A percentile compares a stretch with the other conserved stretches of the same genome.
phyloP scores from a whole-genome alignment of 2,113 vertebrate species.

The Meriones unguiculatus region DNA sequence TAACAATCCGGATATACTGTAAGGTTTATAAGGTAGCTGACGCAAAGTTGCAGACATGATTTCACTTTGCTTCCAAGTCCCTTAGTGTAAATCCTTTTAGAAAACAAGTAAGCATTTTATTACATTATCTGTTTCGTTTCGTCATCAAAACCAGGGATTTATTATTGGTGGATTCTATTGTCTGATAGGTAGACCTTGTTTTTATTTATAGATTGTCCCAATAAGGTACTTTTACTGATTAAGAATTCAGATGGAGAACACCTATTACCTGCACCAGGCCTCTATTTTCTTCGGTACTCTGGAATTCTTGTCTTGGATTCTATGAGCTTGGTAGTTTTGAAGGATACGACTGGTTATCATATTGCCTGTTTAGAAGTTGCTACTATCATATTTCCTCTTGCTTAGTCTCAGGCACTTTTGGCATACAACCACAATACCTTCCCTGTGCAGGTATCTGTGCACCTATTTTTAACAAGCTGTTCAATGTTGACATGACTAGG shows the following conservation, averaged over 20 bases:
- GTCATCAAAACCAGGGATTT: background rate
- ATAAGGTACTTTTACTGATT: background rate
- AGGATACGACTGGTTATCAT: background rate
- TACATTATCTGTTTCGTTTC: conserved; percentile 15
- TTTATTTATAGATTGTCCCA: background rate
- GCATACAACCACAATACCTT: background rate
- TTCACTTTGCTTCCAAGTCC: background rate
- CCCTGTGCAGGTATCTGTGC: background rate
- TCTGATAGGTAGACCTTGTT: background rate
- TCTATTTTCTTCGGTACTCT: background rate
- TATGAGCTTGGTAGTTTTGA: background rate
- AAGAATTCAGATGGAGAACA: background rate
- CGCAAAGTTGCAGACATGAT: background rate
- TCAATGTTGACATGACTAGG: background rate
- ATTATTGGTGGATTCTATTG: background rate
- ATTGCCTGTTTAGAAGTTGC: background rate
- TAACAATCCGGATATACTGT: background rate
- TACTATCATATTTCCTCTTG: background rate
- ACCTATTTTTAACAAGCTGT: background rate
- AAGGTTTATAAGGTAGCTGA: conserved; percentile 39
- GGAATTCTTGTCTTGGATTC: background rate
- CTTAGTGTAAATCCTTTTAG: background rate
- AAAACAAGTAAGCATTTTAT: background rate
- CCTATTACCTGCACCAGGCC: background rate
- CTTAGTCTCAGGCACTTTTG: background rate